Conservation (phyloP, 2,113 vertebrate species). For the Alligator mississippiensis region DNA sequence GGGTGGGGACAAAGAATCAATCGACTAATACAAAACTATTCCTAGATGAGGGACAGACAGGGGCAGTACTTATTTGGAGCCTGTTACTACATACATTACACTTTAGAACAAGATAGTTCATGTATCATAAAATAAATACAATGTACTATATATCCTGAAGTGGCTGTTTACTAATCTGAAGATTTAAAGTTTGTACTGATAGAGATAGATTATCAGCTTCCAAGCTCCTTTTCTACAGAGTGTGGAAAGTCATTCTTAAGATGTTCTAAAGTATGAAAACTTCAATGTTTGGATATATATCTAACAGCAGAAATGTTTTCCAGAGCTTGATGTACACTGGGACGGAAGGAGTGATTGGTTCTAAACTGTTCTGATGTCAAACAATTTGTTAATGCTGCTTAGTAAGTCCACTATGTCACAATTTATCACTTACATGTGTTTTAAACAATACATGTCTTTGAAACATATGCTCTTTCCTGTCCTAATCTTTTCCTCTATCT, state of each 20-base stretch:
- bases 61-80: background rate
- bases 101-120: background rate
- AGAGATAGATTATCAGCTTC: background rate
- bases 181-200: background rate
- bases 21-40: no score
- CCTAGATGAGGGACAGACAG: background rate
- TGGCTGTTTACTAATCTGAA: background rate
- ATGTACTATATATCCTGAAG: background rate
- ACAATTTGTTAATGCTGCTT: no score
- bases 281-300: background rate
- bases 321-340: fast-evolving
- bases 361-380: fast-evolving
- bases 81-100: background rate
- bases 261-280: background rate
- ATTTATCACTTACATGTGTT: background rate
- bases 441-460: fast-evolving
- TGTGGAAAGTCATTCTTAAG: background rate
- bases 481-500: background rate
- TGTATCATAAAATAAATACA: background rate
- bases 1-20: background rate
- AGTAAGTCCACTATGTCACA: fast-evolving
- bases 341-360: background rate
- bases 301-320: background rate
- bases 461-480: background rate
- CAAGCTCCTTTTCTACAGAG: background rate